A percentile compares a stretch with the other conserved stretches of the same genome.
phyloP scores from a whole-genome alignment of 2,888 invertebrate genomes.

The Tipula confusa region DNA sequence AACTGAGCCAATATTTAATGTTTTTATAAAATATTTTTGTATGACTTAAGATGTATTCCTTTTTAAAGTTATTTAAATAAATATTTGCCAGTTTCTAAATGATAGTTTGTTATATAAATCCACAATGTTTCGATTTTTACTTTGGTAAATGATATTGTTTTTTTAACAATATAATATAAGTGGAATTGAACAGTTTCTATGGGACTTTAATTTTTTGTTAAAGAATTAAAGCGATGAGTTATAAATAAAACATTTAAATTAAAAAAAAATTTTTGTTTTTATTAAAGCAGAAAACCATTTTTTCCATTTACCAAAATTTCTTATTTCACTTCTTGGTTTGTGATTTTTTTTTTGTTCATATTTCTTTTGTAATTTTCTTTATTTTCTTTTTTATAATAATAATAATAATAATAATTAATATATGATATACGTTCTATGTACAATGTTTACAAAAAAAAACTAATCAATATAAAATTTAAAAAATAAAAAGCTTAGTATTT shows the following conservation, averaged over 20 bases:
- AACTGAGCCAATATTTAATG: too few species aligned
- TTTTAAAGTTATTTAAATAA: too few species aligned
- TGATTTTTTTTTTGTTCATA: neutral
- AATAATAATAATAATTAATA: slow-evolving; percentile 3
- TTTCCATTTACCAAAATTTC: neutral
- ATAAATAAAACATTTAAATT: neutral
- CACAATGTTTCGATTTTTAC: too few species aligned
- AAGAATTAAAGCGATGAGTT: too few species aligned
- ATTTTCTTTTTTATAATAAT: neutral
- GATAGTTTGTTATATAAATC: too few species aligned
- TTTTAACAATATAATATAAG: too few species aligned
- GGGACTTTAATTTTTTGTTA: too few species aligned
- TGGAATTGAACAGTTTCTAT: too few species aligned
- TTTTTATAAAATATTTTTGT: too few species aligned
- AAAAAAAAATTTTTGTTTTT: slow-evolving; percentile 4
- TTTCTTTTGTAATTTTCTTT: neutral
- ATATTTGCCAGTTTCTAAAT: too few species aligned
- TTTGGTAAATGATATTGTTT: too few species aligned
- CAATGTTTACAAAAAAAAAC: slow-evolving; percentile 14
- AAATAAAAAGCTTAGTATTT: neutral
- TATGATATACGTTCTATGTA: slow-evolving; percentile 20
- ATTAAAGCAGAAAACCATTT: neutral
- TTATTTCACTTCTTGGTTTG: neutral
- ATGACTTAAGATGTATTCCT: too few species aligned
- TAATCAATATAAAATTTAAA: neutral